Base-by-base conservation (phyloP, 37 sponge, comb jelly and placozoan species). In the Eunapius fragilis region DNA sequence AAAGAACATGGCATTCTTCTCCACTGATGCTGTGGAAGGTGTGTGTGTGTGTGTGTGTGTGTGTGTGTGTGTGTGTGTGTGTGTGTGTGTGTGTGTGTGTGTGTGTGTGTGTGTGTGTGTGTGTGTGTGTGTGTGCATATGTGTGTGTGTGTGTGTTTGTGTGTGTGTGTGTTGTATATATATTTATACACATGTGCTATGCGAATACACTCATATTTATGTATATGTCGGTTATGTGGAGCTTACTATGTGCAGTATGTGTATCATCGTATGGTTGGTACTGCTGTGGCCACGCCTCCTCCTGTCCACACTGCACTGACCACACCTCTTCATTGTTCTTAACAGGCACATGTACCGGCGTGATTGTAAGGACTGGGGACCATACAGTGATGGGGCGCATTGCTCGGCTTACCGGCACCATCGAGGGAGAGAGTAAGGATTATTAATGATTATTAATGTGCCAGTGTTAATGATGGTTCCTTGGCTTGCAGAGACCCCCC, bases 1-100 rank as follows among this genome's bases (percentile, higher is more conserved):
- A 14, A 96, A 88, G 82, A 98, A 98, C 83, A 81, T 98, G 45
- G 97, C 97, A 26, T 98, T 98, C 79, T 98, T 92, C 92, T 98
- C 99, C 37, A 91, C 97, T 80, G 92, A 84, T 83, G 97, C 94
- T 25, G 89, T 98, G 2, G 99, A 98, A 88, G 99, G 99, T 85
- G 58, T 58, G 58, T 58, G 58, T 58, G 58, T 58, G 58, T 58
- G 58, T 58, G 58, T 58, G 58, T 58, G 58, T 58, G 14, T 58
- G 58, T 58, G 58, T 58, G 58, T 58, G 58, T 58, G 58, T 58
- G 58, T 58, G 58, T 58, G 58, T 58, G 58, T 58, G 58, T 10
- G 58, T 58, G 58, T 58, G 58, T 58, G 58, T 58, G 58, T 58
- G 58, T 58, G 58, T 58, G 58, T 58, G 17, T 58, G 58, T 58